phyloP scores from a whole-genome alignment of 2,113 vertebrate genomes.

The Mobula hypostoma region DNA sequence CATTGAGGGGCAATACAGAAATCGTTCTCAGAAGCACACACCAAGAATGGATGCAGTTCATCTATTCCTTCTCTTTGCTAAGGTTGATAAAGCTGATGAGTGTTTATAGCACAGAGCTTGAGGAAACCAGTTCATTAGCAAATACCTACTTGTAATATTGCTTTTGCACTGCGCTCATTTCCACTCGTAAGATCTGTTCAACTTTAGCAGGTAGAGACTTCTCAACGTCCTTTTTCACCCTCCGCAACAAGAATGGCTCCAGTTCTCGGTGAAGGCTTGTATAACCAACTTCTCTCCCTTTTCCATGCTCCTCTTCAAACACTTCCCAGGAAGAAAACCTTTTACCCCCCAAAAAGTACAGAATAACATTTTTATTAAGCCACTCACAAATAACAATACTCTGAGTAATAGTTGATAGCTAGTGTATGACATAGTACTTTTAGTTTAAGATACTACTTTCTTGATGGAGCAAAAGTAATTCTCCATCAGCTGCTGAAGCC shows the following conservation, averaged over 20 bases:
- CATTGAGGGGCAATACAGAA: too few species aligned
- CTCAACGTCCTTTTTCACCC: conserved; percentile 98
- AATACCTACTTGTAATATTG: conserved; percentile 93
- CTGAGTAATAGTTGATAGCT: background rate
- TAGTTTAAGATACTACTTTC: background rate
- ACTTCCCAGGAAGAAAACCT: conserved; percentile 96
- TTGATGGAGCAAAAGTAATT: background rate
- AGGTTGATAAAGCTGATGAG: background rate
- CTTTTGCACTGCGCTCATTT: conserved; percentile 97
- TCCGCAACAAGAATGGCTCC: conserved; percentile 86
- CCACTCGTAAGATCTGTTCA: conserved; percentile 92
- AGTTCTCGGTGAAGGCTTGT: conserved; percentile 95
- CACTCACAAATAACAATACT: background rate
- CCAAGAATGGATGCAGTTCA: too few species aligned
- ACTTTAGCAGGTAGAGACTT: conserved; percentile 97
- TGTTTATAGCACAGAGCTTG: background rate
- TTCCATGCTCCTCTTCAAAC: conserved; percentile 95
- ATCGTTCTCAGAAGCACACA: too few species aligned
- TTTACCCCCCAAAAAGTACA: conserved; percentile 8
- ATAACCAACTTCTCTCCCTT: conserved; percentile 90
- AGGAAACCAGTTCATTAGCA: too few species aligned
- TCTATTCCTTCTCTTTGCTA: background rate
- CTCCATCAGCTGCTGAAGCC: too few species aligned
- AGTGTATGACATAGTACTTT: background rate
- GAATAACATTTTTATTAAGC: background rate